Base-by-base conservation (phyloP, 2,888 invertebrate species). In the Anaspis maculata region DNA sequence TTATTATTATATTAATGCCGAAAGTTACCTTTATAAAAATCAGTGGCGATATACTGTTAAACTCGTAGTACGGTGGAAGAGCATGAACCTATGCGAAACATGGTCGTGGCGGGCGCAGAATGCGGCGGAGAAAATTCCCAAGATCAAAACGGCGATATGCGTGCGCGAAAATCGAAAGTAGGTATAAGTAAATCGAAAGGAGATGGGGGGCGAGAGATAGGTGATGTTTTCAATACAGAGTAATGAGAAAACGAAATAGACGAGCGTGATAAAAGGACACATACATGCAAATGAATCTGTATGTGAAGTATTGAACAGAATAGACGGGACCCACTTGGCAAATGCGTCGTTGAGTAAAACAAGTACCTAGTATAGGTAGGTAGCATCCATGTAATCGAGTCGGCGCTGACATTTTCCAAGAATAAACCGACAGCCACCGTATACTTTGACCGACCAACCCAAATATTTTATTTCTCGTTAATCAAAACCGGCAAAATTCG, bases 201-300 rank as follows among this genome's bases (percentile, higher is more conserved):
- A 37, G 41, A 41, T 41, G 29, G 31, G 31, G 34, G 33, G 13
- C 26, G 32, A 38, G n/a, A n/a, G 41, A 41, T 42, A 37, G 34
- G 37, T 41, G 41, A 37, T 37, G 34, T 30, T 32, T 39, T 34
- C 37, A 34, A 37, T 42, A 34, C 19, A 39, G 36, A 23, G 34
- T 42, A 42, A 39, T 39, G 42, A 42, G 39, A 42, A 39, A 42
- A 42, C 34, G 39, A 37, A 42, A 39, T 39, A 37, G 37, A 32
- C 32, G 32, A 27, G 34, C 25, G 34, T 42, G 34, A 39, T 34
- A 42, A 35, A 37, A 29, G 33, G 29, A 32, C 42, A 39, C n/a
- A n/a, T 34, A 27, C 30, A 42, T 42, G 37, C 34, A 42, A 39
- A 42, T 42, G 42, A 42, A 37, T 37, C 30, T 32, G n/a, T n/a